Evolutionary conservation across 1,140 invertebrate species (phyloP).

Genomic region (Lepidurus couesii): DNA sequence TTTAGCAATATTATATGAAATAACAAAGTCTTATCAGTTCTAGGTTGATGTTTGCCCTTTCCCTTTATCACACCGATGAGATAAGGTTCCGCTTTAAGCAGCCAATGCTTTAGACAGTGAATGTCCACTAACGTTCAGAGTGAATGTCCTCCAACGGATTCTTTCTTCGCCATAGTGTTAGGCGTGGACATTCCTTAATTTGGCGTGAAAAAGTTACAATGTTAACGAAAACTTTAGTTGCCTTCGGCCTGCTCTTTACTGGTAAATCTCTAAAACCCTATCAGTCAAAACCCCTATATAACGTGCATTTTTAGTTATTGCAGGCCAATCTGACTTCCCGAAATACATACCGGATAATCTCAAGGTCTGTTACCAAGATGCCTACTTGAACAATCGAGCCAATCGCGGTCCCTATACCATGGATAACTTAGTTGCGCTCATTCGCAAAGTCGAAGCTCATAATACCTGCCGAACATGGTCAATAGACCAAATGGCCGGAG

Average conservation of each 20-base stretch:
- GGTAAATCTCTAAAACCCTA: background rate
- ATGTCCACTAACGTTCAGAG: conserved; percentile 1
- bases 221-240: background rate
- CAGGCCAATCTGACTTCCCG: conserved; percentile 22
- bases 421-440: conserved; percentile 62
- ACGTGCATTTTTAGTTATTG: background rate
- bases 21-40: background rate
- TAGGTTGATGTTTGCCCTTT: background rate
- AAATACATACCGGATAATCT: conserved; percentile 35
- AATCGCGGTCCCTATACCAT: conserved; percentile 62
- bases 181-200: background rate
- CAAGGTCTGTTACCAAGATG: conserved; percentile 56
- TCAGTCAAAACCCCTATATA: background rate
- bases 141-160: conserved; percentile 11
- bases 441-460: conserved; percentile 62
- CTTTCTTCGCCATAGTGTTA: background rate
- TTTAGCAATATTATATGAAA: background rate
- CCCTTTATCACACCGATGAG: background rate
- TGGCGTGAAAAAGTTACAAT: background rate
- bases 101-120: background rate
- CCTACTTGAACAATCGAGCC: conserved; percentile 54
- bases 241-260: background rate
- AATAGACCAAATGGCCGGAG: conserved; percentile 36
- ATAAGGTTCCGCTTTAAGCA: background rate
- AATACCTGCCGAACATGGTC: conserved; percentile 35